These are phyloP conservation scores for Salmo trutta DNA, from an alignment of 2,797 vertebrate species.

Conservation along the genomic window DNA sequence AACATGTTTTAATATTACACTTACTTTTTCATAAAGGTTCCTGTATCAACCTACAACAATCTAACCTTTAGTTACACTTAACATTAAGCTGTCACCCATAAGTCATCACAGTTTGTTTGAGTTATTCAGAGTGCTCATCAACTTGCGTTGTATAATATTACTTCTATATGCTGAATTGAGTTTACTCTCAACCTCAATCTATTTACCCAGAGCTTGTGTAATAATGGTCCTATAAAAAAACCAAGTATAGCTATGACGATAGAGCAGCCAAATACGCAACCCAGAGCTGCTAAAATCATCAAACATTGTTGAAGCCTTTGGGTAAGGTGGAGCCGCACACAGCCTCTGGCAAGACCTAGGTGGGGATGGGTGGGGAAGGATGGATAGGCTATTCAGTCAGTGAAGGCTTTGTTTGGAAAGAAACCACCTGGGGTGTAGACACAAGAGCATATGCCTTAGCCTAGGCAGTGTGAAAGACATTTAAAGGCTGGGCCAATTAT, in stretches of 20 bases:
- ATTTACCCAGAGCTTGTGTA: constrained; percentile 50
- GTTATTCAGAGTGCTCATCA: constrained; percentile 15
- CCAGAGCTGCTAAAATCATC: constrained; percentile 14
- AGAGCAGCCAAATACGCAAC: neutral
- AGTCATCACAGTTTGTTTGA: constrained; percentile 46
- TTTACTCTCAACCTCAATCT: constrained; percentile 46
- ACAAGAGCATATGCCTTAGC: neutral
- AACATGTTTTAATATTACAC: neutral
- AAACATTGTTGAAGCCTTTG: constrained; percentile 40
- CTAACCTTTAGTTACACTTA: constrained; percentile 18
- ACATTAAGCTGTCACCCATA: constrained; percentile 30
- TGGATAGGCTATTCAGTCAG: neutral
- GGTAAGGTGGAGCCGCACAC: constrained; percentile 45
- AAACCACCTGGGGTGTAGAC: neutral
- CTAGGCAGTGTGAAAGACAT: neutral
- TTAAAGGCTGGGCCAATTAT: neutral
- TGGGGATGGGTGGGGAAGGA: constrained; percentile 31
- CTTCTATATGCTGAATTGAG: constrained; percentile 62
- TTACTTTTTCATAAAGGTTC: neutral
- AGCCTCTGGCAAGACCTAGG: constrained; percentile 15
- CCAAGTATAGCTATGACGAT: constrained; percentile 33
- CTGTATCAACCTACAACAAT: constrained; percentile 32
- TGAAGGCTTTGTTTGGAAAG: neutral
- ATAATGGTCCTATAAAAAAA: constrained; percentile 43
- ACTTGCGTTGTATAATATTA: constrained; percentile 6